phyloP scores from a whole-genome alignment of 2,113 vertebrate genomes.

The Calonectris borealis region DNA sequence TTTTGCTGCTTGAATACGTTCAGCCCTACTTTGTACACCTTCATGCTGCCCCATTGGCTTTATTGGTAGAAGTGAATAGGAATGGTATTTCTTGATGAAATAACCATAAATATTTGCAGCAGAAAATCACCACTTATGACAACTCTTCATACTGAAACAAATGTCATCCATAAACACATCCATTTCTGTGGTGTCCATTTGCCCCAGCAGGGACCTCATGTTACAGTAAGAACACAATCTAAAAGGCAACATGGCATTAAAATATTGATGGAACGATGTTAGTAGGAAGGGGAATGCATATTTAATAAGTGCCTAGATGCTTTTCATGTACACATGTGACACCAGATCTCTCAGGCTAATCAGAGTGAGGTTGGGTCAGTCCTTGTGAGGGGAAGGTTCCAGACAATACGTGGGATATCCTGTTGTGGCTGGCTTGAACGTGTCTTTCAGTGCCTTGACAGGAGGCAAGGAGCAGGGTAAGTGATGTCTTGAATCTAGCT shows the following conservation, averaged over 20 bases:
- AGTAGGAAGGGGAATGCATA: constrained; percentile 35
- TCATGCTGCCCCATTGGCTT: background rate
- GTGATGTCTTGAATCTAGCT: background rate
- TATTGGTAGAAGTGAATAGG: background rate
- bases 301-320: constrained; percentile 50
- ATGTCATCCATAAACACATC: background rate
- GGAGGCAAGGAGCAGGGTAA: background rate
- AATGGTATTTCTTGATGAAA: background rate
- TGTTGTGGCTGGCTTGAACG: background rate
- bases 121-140: background rate
- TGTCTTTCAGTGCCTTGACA: background rate
- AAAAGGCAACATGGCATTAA: constrained; percentile 45
- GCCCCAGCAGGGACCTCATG: background rate
- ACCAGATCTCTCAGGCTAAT: constrained; percentile 32
- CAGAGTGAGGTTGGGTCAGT: background rate
- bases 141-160: background rate
- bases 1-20: constrained; percentile 18
- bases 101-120: background rate
- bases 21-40: background rate
- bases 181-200: background rate
- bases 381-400: background rate
- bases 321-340: constrained; percentile 45
- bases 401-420: background rate
- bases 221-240: constrained; percentile 17
- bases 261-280: constrained; percentile 56